These are phyloP conservation scores for Xiphophorus birchmanni DNA, from an alignment of 2,797 vertebrate genomes.

Conservation along the genomic window DNA sequence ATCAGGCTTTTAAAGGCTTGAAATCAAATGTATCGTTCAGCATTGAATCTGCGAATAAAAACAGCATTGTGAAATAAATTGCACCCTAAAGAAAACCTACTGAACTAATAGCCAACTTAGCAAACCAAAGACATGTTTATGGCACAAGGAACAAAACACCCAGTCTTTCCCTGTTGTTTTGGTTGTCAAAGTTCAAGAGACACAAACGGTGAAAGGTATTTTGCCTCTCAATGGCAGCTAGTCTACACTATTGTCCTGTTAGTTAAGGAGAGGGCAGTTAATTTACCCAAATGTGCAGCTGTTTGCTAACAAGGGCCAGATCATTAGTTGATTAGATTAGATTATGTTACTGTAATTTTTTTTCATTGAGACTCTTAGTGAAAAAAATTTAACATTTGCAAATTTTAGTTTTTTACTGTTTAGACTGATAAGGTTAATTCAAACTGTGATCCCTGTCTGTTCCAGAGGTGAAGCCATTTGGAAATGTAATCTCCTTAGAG, in stretches of 20 bases:
- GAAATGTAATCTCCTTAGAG: neutral
- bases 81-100: slow-evolving; percentile 29
- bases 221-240: neutral
- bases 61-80: slow-evolving; percentile 57
- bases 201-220: neutral
- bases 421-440: too few species aligned
- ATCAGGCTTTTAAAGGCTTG: slow-evolving; percentile 58
- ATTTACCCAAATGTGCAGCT: neutral
- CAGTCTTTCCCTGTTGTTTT: neutral
- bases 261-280: neutral
- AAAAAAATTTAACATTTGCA: neutral
- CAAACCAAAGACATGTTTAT: neutral
- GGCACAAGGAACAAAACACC: neutral
- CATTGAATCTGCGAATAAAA: slow-evolving; percentile 56
- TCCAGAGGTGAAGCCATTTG: neutral
- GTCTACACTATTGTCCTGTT: neutral
- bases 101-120: neutral
- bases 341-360: too few species aligned
- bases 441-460: neutral
- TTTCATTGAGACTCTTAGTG: too few species aligned
- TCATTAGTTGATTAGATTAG: neutral
- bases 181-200: neutral
- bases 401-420: neutral
- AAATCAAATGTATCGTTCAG: slow-evolving; percentile 64
- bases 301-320: neutral